Evolutionary conservation across 2,797 vertebrate species (phyloP).

Genomic region (Apogon hyalosoma): DNA sequence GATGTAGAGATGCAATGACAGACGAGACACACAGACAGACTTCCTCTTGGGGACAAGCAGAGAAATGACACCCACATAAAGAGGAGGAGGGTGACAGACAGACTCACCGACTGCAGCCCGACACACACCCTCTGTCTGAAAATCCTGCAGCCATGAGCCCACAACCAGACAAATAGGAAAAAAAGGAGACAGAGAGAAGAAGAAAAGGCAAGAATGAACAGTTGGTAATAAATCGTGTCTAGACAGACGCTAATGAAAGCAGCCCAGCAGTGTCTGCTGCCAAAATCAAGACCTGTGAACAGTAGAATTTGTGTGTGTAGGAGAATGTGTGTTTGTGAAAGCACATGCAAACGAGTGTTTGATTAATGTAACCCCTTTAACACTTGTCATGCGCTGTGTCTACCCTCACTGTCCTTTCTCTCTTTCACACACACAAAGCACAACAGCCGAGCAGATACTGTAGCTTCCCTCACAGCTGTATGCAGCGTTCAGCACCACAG

Average conservation of each 20-base stretch:
- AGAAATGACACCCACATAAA: slow-evolving; percentile 55
- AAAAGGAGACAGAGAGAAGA: slow-evolving; percentile 33
- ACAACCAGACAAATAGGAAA: slow-evolving; percentile 35
- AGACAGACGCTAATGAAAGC: slow-evolving; percentile 77
- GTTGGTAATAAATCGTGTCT: slow-evolving; percentile 73
- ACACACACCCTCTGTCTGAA: slow-evolving; percentile 34
- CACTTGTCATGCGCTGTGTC: slow-evolving; percentile 55
- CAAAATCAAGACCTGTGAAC: slow-evolving; percentile 65
- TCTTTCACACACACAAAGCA: slow-evolving; percentile 2
- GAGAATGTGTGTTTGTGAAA: slow-evolving; percentile 25
- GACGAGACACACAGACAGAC: slow-evolving; percentile 41
- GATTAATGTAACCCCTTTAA: slow-evolving; percentile 71
- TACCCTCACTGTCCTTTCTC: slow-evolving; percentile 16
- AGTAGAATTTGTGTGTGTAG: slow-evolving; percentile 28
- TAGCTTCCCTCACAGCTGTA: slow-evolving; percentile 37
- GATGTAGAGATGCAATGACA: slow-evolving; percentile 39
- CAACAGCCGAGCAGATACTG: slow-evolving; percentile 19
- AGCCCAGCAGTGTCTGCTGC: slow-evolving; percentile 42
- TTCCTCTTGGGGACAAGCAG: slow-evolving; percentile 56
- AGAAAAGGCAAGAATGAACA: slow-evolving; percentile 59
- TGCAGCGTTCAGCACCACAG: slow-evolving; percentile 19
- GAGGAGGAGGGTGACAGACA: slow-evolving; percentile 64
- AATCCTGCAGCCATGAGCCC: slow-evolving; percentile 27
- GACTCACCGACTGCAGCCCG: slow-evolving; percentile 15
- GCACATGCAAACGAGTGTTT: slow-evolving; percentile 50